phyloP scores from a whole-genome alignment of 2,113 vertebrate genomes.

The Nansenia antarctica region DNA sequence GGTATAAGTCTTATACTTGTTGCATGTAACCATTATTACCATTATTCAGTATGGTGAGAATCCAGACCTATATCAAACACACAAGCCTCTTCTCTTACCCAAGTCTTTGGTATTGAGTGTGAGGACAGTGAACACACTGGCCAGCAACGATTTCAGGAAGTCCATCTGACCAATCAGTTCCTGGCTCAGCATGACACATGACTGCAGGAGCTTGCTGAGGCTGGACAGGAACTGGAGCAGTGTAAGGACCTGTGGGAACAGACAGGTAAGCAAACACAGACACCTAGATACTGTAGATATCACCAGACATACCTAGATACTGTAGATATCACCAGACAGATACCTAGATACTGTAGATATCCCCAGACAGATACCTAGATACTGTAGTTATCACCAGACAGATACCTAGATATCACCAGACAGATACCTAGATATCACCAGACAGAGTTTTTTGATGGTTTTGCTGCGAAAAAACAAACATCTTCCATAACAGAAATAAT shows the following conservation, averaged over 20 bases:
- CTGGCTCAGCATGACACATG: conserved; percentile 75
- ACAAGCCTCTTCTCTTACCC: conserved; percentile 45
- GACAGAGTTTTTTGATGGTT: too few relatives aligned
- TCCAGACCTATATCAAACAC: background rate
- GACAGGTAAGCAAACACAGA: background rate
- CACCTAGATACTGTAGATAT: background rate
- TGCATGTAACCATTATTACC: background rate
- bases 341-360: background rate
- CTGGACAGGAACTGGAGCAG: conserved; percentile 83
- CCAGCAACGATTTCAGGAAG: conserved; percentile 77
- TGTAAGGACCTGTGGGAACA: conserved; percentile 71
- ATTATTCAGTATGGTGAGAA: background rate
- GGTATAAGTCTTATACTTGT: background rate
- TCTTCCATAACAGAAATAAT: too few relatives aligned
- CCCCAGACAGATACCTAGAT: too few relatives aligned
- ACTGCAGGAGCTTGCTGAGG: conserved; percentile 81
- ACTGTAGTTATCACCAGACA: too few relatives aligned
- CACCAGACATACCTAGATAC: too few relatives aligned
- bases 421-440: background rate
- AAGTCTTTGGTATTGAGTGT: conserved; percentile 68
- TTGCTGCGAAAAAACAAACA: too few relatives aligned
- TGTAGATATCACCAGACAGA: too few relatives aligned
- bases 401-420: background rate
- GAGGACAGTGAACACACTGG: conserved; percentile 74
- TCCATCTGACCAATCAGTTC: conserved; percentile 77